Evolutionary conservation across 2,888 invertebrate species (phyloP), one percentile per base, ranked within the genome.

Genomic region (Sthenelais limicola): DNA sequence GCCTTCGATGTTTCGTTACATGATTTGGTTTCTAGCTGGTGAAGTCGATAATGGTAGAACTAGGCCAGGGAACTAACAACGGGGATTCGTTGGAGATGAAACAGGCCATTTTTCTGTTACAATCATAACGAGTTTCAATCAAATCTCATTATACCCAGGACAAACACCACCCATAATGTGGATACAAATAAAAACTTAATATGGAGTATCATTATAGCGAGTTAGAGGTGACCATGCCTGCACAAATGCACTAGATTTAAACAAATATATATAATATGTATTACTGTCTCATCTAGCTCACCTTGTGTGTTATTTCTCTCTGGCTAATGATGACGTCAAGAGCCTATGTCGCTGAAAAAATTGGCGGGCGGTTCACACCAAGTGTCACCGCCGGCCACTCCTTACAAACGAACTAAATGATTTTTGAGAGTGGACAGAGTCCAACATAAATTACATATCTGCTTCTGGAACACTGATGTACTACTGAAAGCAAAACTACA

Each of bases 171-270:
- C 62, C 62, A 62, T 62, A 62, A n/a, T n/a, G n/a, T 62, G 2
- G 32, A 58, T 38, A 35, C 35, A 35, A n/a, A n/a, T n/a, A n/a
- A 33, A 56, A 62, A 62, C 62, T 62, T 62, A 62, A 62, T 35
- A 62, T n/a, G n/a, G n/a, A 38, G 43, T 62, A 62, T 35, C 38
- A 62, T 26, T 62, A 38, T 62, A 62, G 62, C 62, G 43, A 62
- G 56, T 56, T 56, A 56, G 56, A 56, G 62, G 62, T 62, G 62
- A 62, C 62, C 62, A 62, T 62, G 62, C 62, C 62, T 62, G 62
- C 62, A 62, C 62, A 62, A 62, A 62, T 62, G 62, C 62, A 62
- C 62, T 62, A 62, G 62, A 62, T 62, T 62, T 38, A 43, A 62
- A 62, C 62, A 62, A 62, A 32, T 32, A 43, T 32, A 62, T 62